Evolutionary conservation across 1,140 invertebrate species (phyloP).

Genomic region (Steinernema feltiae): DNA sequence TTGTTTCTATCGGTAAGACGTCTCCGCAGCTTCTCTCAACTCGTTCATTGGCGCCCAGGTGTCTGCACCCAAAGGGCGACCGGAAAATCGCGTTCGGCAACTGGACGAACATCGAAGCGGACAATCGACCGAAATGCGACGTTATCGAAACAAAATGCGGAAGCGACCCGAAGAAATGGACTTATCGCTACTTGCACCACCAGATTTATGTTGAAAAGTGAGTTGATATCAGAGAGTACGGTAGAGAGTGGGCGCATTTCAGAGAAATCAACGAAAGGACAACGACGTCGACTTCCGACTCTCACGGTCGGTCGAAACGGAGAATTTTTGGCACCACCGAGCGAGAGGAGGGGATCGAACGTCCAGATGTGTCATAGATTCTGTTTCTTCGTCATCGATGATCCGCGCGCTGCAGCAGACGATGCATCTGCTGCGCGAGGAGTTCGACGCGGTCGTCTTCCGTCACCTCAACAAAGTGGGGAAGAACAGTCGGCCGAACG

Average conservation of each 20-base stretch:
- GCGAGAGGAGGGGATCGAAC: not conserved
- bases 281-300: not conserved
- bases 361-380: not conserved
- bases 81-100: not conserved
- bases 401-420: not conserved
- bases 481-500: constrained; percentile 21
- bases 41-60: constrained; percentile 51
- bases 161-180: not conserved
- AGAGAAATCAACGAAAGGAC: not conserved
- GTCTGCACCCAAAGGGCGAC: not conserved
- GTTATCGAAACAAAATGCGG: not conserved
- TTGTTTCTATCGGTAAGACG: not conserved
- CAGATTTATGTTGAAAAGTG: not conserved
- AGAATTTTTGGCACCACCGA: not conserved
- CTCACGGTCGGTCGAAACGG: too few relatives aligned
- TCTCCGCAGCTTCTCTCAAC: not conserved
- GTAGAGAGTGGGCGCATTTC: not conserved
- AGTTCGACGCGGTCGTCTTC: constrained; percentile 11
- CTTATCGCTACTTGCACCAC: not conserved
- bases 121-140: constrained; percentile 10
- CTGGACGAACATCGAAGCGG: not conserved
- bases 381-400: not conserved
- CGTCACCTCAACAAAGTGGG: constrained; percentile 14
- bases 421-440: not conserved
- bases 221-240: not conserved